Base-by-base conservation (phyloP, 2,113 vertebrate genomes). In the Cromileptes altivelis region DNA sequence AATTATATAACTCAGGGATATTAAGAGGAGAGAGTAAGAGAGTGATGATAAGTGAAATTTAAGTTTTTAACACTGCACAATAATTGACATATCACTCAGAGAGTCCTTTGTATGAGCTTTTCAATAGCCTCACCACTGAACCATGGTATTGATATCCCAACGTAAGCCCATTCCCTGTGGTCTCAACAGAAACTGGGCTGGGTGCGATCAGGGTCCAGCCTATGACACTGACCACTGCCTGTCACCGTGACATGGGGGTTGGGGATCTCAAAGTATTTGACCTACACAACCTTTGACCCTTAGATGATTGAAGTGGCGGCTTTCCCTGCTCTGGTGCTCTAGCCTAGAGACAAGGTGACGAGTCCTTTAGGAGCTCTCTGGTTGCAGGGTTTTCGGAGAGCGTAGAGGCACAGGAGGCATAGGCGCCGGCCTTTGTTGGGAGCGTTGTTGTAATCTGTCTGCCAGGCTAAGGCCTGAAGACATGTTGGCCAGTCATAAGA, bases 221-320 rank as follows among this genome's bases (percentile, higher is more conserved):
- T 70, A 81, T 92, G 91, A 94, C 93, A 95, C 93, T 96, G 95
- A 95, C 93, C 94, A 94, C 89, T 85, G 94, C 92, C 80, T 87
- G 91, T 94, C 92, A 92, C 82, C 76, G 77, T 93, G 92, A 93
- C 90, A 91, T 86, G 89, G 86, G 86, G 91, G 92, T 82, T 88
- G 86, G 91, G 82, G 78, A 86, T 78, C 85, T 82, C 84, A 85
- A 95, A 92, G 94, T 95, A 95, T 96, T 95, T 96, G 95, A 95
- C 95, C 95, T 79, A 17, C 50, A 15, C 88, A 75, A 89, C 92
- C 93, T 90, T 37, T 94, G 91, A 95, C 93, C 93, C 86, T 65
- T 2, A 49, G 76, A 89, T 94, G 94, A 95, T 95, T 96, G 94
- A 95, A 96, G 94, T 94, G 90, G 85, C 82, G 89, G 94, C 90